These are phyloP conservation scores for Hirtodrosophila trivittata DNA, from an alignment of 2,888 invertebrate species.

Conservation along the genomic window DNA sequence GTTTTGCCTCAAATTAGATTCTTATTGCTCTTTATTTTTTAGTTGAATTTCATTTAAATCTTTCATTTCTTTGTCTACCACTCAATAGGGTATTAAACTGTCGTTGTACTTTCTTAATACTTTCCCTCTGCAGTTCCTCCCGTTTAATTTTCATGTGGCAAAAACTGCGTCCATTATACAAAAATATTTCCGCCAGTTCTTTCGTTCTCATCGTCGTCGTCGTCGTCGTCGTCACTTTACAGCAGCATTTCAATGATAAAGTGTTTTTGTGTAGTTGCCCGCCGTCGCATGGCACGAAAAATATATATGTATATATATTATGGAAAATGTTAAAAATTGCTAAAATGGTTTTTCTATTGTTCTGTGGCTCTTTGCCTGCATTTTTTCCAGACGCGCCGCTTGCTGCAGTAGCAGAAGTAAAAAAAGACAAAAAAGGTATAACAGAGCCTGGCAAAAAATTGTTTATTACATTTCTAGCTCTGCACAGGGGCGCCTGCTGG, in stretches of 20 bases:
- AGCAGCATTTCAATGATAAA: slow-evolving; percentile 64
- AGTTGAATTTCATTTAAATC: too few species aligned
- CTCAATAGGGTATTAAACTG: slow-evolving; percentile 21
- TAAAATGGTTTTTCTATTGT: slow-evolving; percentile 65
- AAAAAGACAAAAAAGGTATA: too few species aligned
- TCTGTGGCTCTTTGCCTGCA: slow-evolving; percentile 49
- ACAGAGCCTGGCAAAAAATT: slow-evolving; percentile 54
- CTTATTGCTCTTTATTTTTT: too few species aligned
- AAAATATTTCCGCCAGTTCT: slow-evolving; percentile 49
- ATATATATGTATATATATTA: slow-evolving; percentile 48
- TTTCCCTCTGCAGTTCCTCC: slow-evolving; percentile 2
- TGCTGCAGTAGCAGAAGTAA: slow-evolving; percentile 25
- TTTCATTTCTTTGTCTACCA: too few species aligned
- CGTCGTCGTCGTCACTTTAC: slow-evolving; percentile 49
- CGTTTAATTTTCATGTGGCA: slow-evolving; percentile 53
- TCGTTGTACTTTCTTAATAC: slow-evolving; percentile 3
- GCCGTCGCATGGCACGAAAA: slow-evolving; percentile 38
- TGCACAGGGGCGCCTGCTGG: slow-evolving; percentile 47
- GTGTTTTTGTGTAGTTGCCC: slow-evolving; percentile 54
- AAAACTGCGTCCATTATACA: slow-evolving; percentile 51
- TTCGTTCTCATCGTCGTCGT: slow-evolving; percentile 6
- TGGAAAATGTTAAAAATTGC: slow-evolving; percentile 68
- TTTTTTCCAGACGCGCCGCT: slow-evolving; percentile 31
- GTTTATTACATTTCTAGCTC: slow-evolving; percentile 63
- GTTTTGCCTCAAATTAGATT: too few species aligned